Evolutionary conservation across 2,797 vertebrate genomes (phyloP).

Genomic region (Acanthornis magna): DNA sequence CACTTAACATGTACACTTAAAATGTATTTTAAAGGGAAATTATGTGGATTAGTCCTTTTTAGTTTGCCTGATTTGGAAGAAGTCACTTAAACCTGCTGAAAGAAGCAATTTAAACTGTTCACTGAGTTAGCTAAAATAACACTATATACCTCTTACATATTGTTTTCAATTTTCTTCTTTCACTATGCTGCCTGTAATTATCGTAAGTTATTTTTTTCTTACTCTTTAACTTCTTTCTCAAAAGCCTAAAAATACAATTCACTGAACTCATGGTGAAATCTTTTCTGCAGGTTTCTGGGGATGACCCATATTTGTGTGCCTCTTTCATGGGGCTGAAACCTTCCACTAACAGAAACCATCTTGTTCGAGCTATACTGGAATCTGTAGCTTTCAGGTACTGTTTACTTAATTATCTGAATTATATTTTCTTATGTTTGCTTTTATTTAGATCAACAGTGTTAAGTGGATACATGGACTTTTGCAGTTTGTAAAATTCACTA

Average conservation of each 20-base stretch:
- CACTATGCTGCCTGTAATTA: constrained; percentile 63
- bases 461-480: not conserved
- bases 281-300: constrained; percentile 83
- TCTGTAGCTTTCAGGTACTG: constrained; percentile 90
- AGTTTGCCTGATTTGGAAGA: not conserved
- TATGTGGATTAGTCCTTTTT: not conserved
- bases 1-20: not conserved
- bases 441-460: not conserved
- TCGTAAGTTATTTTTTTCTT: constrained; percentile 65
- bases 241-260: not conserved
- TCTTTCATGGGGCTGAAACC: constrained; percentile 93
- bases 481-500: not conserved
- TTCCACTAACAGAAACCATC: constrained; percentile 87
- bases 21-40: not conserved
- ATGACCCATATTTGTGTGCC: constrained; percentile 89
- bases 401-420: not conserved
- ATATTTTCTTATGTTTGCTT: not conserved
- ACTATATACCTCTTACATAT: constrained; percentile 23
- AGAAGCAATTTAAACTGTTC: not conserved
- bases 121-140: constrained; percentile 5
- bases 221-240: constrained; percentile 46
- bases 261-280: not conserved
- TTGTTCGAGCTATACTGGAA: constrained; percentile 93
- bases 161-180: constrained; percentile 63
- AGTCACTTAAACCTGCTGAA: not conserved